A percentile compares a stretch with the other conserved stretches of the same genome.
Conservation (phyloP, 1,140 invertebrate genomes). For the Lasioglossum albipes region DNA sequence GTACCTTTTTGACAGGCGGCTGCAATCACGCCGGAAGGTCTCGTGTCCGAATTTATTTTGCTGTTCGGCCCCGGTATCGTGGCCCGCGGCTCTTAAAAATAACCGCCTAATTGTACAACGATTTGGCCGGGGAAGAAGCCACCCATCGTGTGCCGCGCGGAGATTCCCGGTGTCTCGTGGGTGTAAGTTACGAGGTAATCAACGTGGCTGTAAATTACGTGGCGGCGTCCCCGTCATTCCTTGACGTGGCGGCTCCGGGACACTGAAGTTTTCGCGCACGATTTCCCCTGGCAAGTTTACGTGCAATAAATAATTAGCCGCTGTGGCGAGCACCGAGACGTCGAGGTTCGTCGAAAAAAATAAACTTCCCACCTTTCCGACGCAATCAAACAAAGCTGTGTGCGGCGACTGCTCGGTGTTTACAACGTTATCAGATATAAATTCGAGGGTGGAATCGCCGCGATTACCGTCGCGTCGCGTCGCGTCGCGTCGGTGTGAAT, state of each 20-base stretch:
- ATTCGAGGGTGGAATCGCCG: not conserved
- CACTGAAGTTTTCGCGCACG: not conserved
- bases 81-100: not conserved
- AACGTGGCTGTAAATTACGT: constrained; percentile 52
- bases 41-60: not conserved
- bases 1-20: not conserved
- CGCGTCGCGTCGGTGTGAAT: not conserved
- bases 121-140: constrained; percentile 39
- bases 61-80: not conserved
- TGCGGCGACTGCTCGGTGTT: not conserved
- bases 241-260: constrained; percentile 19
- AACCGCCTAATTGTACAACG: constrained; percentile 47
- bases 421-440: not conserved
- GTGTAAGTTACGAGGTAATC: constrained; percentile 64
- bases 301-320: constrained; percentile 30
- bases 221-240: constrained; percentile 62
- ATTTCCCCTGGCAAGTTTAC: constrained; percentile 14
- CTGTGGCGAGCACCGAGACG: not conserved
- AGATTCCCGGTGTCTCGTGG: constrained; percentile 51
- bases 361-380: not conserved
- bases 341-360: not conserved
- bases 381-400: not conserved
- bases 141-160: constrained; percentile 33
- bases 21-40: not conserved
- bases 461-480: too few relatives aligned